These are phyloP conservation scores for Synergus gifuensis DNA, from an alignment of 2,888 invertebrate genomes.

Conservation along the genomic window DNA sequence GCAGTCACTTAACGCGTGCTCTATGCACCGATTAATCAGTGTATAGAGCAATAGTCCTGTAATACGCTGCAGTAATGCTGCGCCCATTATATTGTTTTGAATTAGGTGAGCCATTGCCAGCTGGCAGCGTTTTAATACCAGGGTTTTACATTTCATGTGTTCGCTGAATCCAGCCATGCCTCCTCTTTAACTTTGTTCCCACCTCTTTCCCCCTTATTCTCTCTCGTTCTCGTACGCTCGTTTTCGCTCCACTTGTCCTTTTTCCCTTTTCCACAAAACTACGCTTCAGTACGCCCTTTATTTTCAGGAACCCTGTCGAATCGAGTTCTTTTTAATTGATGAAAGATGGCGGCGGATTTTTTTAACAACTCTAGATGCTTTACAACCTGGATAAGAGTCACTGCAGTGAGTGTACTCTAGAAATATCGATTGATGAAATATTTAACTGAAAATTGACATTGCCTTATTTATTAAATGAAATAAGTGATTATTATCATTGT, in stretches of 20 bases:
- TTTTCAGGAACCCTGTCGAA: conserved; percentile 68
- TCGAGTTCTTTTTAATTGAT: conserved; percentile 72
- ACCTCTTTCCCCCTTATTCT: conserved; percentile 29
- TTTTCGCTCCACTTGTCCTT: conserved; percentile 49
- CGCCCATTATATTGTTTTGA: conserved; percentile 73
- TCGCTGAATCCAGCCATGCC: conserved; percentile 57
- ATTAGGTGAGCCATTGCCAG: conserved; percentile 63
- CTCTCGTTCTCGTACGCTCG: conserved; percentile 43
- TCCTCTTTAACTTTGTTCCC: conserved; percentile 46
- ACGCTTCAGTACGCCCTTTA: conserved; percentile 70
- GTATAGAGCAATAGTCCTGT: conserved; percentile 42
- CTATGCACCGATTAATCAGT: conserved; percentile 45
- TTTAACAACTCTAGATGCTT: conserved; percentile 11
- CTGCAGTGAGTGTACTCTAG: background rate
- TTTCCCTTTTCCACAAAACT: conserved; percentile 62
- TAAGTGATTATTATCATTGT: too few species aligned
- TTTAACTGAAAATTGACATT: background rate
- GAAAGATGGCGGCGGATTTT: conserved; percentile 43
- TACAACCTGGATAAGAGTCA: background rate
- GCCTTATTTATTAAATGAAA: too few species aligned
- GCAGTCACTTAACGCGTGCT: conserved; percentile 56
- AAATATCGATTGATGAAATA: background rate
- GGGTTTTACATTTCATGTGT: conserved; percentile 72
- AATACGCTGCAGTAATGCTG: conserved; percentile 59
- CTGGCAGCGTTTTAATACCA: conserved; percentile 70